These are phyloP conservation scores for Oasisia sp. DNA, from an alignment of 2,888 invertebrate genomes.

Conservation along the genomic window DNA sequence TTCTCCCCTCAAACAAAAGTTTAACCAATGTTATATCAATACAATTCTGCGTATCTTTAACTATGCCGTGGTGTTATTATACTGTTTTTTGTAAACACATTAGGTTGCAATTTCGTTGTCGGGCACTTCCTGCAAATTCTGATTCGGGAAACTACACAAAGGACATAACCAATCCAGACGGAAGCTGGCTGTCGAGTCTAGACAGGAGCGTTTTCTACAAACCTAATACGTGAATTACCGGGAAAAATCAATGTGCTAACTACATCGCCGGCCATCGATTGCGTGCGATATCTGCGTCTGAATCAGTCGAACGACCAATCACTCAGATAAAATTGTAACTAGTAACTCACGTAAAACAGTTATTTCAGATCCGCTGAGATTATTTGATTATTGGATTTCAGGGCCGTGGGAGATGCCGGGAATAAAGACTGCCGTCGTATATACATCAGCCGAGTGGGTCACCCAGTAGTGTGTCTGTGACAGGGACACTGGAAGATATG, in stretches of 20 bases:
- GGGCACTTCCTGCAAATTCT: background rate
- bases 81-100: no score
- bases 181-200: background rate
- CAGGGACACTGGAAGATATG: background rate
- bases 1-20: background rate
- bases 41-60: background rate
- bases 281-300: background rate
- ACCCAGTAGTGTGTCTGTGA: background rate
- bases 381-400: constrained; percentile 3
- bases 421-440: background rate
- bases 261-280: background rate
- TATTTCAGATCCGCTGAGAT: constrained; percentile 1
- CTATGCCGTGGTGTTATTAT: background rate
- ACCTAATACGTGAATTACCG: background rate
- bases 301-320: background rate
- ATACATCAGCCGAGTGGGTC: background rate
- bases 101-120: background rate
- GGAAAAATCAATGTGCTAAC: constrained; percentile 9
- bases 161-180: background rate
- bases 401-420: background rate
- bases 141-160: background rate
- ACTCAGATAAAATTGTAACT: constrained; percentile 1
- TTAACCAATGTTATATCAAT: background rate
- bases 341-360: background rate
- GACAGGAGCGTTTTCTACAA: background rate